phyloP scores from a whole-genome alignment of 2,113 vertebrate species.

The Muntiacus muntjak region DNA sequence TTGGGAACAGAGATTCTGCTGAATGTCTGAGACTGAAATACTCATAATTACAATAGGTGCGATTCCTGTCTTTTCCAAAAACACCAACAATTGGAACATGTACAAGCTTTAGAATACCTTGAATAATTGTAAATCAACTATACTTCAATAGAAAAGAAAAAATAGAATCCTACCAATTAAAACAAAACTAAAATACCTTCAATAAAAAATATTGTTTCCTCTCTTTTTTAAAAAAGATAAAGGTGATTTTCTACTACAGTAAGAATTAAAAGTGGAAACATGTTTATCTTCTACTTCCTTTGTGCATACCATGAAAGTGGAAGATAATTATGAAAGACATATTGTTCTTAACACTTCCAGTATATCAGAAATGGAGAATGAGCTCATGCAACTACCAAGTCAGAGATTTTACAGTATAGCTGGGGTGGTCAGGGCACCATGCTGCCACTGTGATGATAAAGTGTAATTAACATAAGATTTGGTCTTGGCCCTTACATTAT shows the following conservation, averaged over 20 bases:
- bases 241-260: not conserved
- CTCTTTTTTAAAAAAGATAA: not conserved
- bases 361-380: not conserved
- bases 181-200: constrained; percentile 2
- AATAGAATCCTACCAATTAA: not conserved
- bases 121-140: not conserved
- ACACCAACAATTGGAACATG: not conserved
- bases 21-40: constrained; percentile 38
- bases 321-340: not conserved
- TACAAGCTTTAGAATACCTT: constrained; percentile 28
- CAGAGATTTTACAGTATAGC: not conserved
- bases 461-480: not conserved
- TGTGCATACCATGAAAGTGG: not conserved
- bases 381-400: not conserved
- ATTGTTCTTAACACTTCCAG: not conserved
- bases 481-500: not conserved
- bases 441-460: not conserved
- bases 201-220: not conserved
- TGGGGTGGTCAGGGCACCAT: not conserved
- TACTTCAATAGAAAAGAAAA: not conserved
- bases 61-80: constrained; percentile 41
- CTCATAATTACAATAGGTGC: constrained; percentile 43
- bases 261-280: not conserved
- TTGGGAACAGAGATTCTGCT: constrained; percentile 52
- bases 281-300: not conserved